phyloP scores from a whole-genome alignment of 2,888 invertebrate species.

The Xylocampa areola region DNA sequence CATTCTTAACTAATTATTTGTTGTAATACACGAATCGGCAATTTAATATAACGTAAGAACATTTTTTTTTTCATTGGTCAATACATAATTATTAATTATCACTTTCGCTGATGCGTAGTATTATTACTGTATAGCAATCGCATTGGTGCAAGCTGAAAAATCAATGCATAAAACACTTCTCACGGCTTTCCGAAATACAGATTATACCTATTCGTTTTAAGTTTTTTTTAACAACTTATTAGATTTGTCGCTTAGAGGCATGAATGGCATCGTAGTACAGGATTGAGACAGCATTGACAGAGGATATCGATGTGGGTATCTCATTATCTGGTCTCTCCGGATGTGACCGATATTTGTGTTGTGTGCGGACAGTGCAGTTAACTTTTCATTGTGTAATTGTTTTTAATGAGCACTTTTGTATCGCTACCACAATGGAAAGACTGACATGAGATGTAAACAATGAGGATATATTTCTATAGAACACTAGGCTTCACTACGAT shows the following conservation, averaged over 20 bases:
- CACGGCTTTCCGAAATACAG: too few relatives aligned
- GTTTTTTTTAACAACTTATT: neutral
- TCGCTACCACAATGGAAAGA: slow-evolving; percentile 24
- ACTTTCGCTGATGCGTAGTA: slow-evolving; percentile 29
- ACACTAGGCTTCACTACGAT: slow-evolving; percentile 14
- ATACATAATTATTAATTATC: slow-evolving; percentile 17
- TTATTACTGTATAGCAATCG: neutral
- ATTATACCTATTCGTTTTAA: too few relatives aligned
- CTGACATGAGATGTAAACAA: slow-evolving; percentile 33
- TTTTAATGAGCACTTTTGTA: slow-evolving; percentile 35
- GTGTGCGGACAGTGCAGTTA: slow-evolving; percentile 50
- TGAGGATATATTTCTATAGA: slow-evolving; percentile 30
- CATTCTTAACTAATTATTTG: too few relatives aligned
- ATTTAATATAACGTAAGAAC: slow-evolving; percentile 13
- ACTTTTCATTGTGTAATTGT: slow-evolving; percentile 56
- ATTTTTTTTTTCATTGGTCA: slow-evolving; percentile 23
- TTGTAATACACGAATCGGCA: slow-evolving; percentile 9
- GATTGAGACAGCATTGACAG: slow-evolving; percentile 53
- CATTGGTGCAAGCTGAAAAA: slow-evolving; percentile 2
- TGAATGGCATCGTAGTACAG: slow-evolving; percentile 12
- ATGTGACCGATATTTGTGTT: slow-evolving; percentile 60
- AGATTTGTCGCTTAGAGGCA: slow-evolving; percentile 1
- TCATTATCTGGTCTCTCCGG: slow-evolving; percentile 63
- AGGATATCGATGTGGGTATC: slow-evolving; percentile 53
- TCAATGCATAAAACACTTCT: neutral